A percentile compares a stretch with the other conserved stretches of the same genome.
phyloP scores from a whole-genome alignment of 1,140 invertebrate species.

The Lasaia peninsularis region DNA sequence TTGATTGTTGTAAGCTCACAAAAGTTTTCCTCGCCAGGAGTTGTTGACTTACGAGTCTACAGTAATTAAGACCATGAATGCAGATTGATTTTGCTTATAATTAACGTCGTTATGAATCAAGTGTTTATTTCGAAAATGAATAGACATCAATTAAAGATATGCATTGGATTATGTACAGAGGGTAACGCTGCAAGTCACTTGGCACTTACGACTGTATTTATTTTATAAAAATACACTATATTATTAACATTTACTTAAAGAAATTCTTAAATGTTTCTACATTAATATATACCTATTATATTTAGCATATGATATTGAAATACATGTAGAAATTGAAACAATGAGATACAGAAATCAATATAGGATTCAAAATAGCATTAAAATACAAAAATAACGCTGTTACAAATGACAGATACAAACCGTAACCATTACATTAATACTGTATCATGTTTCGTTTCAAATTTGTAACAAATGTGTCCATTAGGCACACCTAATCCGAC shows the following conservation, averaged over 20 bases:
- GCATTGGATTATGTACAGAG: slow-evolving; percentile 1
- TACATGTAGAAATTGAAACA: too few relatives aligned
- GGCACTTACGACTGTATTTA: not conserved
- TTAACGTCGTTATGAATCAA: not conserved
- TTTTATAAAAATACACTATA: slow-evolving; percentile 3
- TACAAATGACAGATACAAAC: too few relatives aligned
- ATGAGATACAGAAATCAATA: too few relatives aligned
- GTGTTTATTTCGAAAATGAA: not conserved
- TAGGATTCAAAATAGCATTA: too few relatives aligned
- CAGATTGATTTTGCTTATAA: slow-evolving; percentile 37
- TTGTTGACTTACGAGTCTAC: slow-evolving; percentile 38
- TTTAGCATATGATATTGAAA: too few relatives aligned
- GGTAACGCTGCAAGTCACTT: not conserved
- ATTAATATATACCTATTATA: not conserved
- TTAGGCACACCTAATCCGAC: too few relatives aligned
- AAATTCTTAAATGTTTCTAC: not conserved
- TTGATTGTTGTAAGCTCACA: slow-evolving; percentile 4
- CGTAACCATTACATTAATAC: too few relatives aligned
- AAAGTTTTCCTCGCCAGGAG: slow-evolving; percentile 26
- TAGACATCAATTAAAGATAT: not conserved
- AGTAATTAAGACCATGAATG: slow-evolving; percentile 34
- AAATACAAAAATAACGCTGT: too few relatives aligned
- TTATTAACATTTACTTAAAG: not conserved
- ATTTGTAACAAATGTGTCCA: too few relatives aligned
- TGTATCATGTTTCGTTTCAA: too few relatives aligned